A percentile compares a stretch with the other conserved stretches of the same genome.
These are phyloP conservation scores for Gavia stellata DNA, from an alignment of 2,113 vertebrate genomes.

Conservation along the genomic window DNA sequence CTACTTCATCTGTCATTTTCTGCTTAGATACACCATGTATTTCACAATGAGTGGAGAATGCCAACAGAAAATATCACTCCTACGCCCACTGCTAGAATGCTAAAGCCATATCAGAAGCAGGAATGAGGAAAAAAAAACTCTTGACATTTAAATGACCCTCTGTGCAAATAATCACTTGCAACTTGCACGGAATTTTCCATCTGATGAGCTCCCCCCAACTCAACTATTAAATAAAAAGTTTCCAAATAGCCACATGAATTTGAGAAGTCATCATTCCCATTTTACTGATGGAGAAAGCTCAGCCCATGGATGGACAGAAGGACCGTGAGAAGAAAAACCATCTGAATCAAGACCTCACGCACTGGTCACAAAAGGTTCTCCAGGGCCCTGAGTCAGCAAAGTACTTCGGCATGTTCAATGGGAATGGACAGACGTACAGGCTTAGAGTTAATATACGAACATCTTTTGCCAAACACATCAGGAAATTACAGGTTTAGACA, in stretches of 20 bases:
- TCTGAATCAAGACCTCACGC: not conserved
- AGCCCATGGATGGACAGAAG: not conserved
- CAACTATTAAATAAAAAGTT: not conserved
- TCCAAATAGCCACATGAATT: not conserved
- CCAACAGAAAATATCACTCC: conserved; percentile 31
- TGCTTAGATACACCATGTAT: conserved; percentile 24
- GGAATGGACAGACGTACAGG: not conserved
- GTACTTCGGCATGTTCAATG: rapidly evolving
- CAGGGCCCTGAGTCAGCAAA: not conserved
- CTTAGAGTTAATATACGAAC: not conserved
- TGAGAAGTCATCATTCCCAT: not conserved
- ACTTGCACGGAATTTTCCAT: not conserved
- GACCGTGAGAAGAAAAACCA: not conserved
- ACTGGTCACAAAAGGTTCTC: not conserved
- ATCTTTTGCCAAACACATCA: not conserved
- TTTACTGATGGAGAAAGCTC: not conserved
- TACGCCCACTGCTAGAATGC: conserved; percentile 8
- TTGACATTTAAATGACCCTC: conserved; percentile 38
- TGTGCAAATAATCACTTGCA: not conserved
- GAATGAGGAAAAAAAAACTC: conserved; percentile 7
- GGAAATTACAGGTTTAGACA: not conserved
- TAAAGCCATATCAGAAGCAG: not conserved
- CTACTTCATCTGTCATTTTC: conserved; percentile 19
- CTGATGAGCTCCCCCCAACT: not conserved
- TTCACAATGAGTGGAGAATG: conserved; percentile 31